Evolutionary conservation across 2,113 vertebrate genomes (phyloP).

Genomic region (Chloebia gouldiae): DNA sequence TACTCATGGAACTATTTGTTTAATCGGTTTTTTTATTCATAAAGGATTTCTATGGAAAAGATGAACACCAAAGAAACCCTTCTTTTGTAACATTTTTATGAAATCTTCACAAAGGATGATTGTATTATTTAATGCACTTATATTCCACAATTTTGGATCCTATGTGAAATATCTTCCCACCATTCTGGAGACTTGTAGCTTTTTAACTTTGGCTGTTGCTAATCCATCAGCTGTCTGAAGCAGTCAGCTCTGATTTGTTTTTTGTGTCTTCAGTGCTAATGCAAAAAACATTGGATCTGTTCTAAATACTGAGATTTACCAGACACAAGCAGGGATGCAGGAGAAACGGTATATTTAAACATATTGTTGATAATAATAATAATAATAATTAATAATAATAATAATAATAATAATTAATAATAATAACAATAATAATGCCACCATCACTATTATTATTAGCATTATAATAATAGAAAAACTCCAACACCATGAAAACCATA

Average conservation of each 20-base stretch:
- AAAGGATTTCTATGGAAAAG: not conserved
- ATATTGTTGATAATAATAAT: not conserved
- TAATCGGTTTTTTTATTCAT: not conserved
- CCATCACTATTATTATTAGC: not conserved
- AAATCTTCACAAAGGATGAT: not conserved
- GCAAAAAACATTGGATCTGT: not conserved
- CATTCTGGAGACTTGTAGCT: not conserved
- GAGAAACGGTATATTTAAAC: not conserved
- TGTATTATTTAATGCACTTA: not conserved
- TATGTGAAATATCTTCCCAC: not conserved
- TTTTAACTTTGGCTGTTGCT: not conserved
- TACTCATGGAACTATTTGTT: not conserved
- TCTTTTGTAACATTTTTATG: not conserved
- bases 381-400: too few species aligned
- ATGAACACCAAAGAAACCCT: not conserved
- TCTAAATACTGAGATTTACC: not conserved
- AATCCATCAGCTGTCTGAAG: not conserved
- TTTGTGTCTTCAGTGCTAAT: not conserved
- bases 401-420: not conserved
- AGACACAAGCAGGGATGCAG: not conserved
- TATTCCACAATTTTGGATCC: not conserved
- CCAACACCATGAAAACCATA: not conserved
- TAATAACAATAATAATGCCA: not conserved
- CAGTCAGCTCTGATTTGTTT: not conserved
- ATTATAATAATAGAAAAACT: not conserved